A percentile compares a stretch with the other conserved stretches of the same genome.
phyloP scores from a whole-genome alignment of 2,113 vertebrate species.

The Nerophis ophidion region DNA sequence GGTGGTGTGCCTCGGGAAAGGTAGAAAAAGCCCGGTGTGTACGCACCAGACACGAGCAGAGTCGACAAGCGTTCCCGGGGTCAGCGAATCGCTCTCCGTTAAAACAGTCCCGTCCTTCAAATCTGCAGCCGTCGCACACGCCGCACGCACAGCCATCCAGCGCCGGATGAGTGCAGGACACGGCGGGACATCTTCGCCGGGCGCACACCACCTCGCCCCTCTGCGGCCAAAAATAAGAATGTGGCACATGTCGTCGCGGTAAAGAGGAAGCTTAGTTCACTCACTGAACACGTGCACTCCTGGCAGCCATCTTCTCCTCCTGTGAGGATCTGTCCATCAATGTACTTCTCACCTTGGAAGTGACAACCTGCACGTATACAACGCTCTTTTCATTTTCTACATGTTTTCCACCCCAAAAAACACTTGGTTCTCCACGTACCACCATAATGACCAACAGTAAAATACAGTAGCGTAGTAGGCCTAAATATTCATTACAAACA shows the following conservation, averaged over 20 bases:
- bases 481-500: no score
- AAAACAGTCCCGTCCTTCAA: slow-evolving; percentile 56
- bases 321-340: slow-evolving; percentile 68
- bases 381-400: no score
- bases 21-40: no score
- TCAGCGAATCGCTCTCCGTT: slow-evolving; percentile 72
- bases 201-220: slow-evolving; percentile 70
- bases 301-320: slow-evolving; percentile 65
- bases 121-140: slow-evolving; percentile 71
- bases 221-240: slow-evolving; percentile 41
- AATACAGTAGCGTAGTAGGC: no score
- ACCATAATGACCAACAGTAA: no score
- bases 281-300: slow-evolving; percentile 76
- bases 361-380: slow-evolving; percentile 72
- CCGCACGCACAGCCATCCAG: slow-evolving; percentile 66
- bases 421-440: no score
- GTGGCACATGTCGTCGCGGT: neutral
- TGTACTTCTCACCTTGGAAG: slow-evolving; percentile 64
- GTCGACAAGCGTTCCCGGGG: slow-evolving; percentile 68
- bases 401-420: neutral
- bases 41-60: slow-evolving; percentile 73
- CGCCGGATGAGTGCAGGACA: slow-evolving; percentile 68
- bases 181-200: slow-evolving; percentile 42
- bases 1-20: no score
- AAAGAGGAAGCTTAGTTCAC: slow-evolving; percentile 10